Evolutionary conservation across 2,888 invertebrate genomes (phyloP), one percentile per base, ranked within the genome.

Genomic region (Troides aeacus): DNA sequence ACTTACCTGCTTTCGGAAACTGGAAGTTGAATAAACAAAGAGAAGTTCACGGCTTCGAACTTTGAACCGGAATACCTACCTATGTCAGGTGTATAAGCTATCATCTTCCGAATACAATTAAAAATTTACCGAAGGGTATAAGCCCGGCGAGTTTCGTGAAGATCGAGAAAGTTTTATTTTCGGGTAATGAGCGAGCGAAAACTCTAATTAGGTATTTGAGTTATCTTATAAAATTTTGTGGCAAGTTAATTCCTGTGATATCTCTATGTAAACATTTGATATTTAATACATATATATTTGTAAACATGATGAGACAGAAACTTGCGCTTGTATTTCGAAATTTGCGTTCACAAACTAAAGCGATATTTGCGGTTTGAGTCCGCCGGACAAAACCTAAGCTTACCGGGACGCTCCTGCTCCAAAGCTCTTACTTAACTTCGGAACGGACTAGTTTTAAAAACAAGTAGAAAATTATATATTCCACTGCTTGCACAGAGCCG

Each of bases 1-100:
- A 91, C 91, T 92, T 92, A 88, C 88, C 88, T 90, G 89, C 87
- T 88, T 86, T 86, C 82, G 81, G 77, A 83, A 83, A 84, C 87
- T 84, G 80, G 77, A 88, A 89, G 88, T 92, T 89, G 82, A 84
- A 89, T 88, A 90, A 90, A 92, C 92, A 91, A 89, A 85, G 86
- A 80, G 84, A 91, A 91, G 85, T 91, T 90, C 85, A 85, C 81
- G 83, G 83, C 69, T 81, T 68, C 82, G 81, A 89, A 90, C 89
- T 90, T 88, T 81, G 84, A 85, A 85, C 66, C 87, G 84, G 77
- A 82, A 10, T 46, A 46, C 46, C 4, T 86, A 86, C 87, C 85
- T 88, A 86, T 85, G 87, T 87, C 84, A 86, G 87, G 83, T 83
- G 85, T 85, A 88, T 84, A 88, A 85, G 86, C 83, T 84, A 84